Conservation (phyloP, 2,797 vertebrate species). For the Melanotaenia boesemani region DNA sequence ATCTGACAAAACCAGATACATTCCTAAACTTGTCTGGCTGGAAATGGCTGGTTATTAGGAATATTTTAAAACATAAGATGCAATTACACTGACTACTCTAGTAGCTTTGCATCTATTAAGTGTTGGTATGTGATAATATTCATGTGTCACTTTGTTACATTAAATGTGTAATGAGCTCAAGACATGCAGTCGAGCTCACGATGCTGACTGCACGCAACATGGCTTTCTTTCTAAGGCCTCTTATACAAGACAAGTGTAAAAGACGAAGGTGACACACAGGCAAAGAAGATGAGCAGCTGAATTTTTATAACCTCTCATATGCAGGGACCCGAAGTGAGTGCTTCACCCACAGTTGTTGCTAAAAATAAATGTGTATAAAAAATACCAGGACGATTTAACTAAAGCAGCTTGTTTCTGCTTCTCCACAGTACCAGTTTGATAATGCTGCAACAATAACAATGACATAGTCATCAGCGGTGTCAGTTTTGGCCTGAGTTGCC, state of each 20-base stretch:
- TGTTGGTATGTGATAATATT: neutral
- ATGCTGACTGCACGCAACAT: conserved; percentile 5
- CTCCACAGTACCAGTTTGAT: neutral
- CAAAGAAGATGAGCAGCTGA: neutral
- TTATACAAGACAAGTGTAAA: neutral
- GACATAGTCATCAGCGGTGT: no score
- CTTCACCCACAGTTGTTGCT: neutral
- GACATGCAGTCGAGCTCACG: neutral
- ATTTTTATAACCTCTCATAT: conserved; percentile 14
- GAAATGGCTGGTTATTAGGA: neutral
- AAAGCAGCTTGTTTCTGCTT: neutral
- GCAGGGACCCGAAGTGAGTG: neutral
- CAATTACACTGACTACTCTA: conserved; percentile 20
- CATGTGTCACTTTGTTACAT: conserved; percentile 3
- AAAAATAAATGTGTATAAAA: neutral
- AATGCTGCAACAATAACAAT: no score
- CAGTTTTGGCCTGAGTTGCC: no score
- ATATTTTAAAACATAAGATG: conserved; percentile 5
- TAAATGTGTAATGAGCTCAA: conserved; percentile 24
- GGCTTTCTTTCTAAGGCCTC: neutral
- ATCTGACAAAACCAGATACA: neutral
- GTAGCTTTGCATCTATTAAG: conserved; percentile 10
- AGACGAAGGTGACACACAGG: conserved; percentile 9
- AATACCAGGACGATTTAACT: neutral
- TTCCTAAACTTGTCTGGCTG: neutral